Percentiles rank a stretch among this genome's conserved stretches.
Conservation (phyloP, 2,797 vertebrate species). For the Dipus sagitta region DNA sequence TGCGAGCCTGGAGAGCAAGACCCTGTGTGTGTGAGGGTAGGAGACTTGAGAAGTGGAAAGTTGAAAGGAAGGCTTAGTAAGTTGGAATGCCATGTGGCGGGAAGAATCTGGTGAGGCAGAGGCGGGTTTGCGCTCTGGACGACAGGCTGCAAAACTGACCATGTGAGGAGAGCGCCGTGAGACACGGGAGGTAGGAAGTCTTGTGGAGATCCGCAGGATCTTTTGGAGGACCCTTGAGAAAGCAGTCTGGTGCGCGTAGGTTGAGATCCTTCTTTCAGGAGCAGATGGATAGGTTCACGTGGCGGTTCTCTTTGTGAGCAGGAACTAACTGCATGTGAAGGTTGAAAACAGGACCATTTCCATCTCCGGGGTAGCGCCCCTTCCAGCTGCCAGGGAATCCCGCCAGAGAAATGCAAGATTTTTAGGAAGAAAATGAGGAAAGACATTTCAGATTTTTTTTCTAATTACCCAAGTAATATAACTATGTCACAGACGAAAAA, state of each 20-base stretch:
- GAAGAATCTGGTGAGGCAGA: no score
- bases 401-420: not conserved
- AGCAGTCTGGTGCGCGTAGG: not conserved
- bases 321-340: not conserved
- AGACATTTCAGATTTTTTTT: not conserved
- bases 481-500: not conserved
- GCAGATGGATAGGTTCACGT: not conserved
- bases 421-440: not conserved
- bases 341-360: not conserved
- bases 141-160: not conserved
- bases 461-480: not conserved
- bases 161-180: not conserved
- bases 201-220: not conserved
- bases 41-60: not conserved
- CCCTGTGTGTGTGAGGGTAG: not conserved
- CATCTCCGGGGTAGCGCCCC: not conserved
- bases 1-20: no score
- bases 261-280: not conserved
- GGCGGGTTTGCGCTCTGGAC: no score
- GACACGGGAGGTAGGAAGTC: not conserved
- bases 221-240: not conserved
- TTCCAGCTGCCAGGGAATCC: not conserved
- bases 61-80: not conserved
- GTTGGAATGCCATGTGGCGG: not conserved
- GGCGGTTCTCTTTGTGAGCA: no score